These are phyloP conservation scores for Gymnogyps californianus DNA, from an alignment of 2,113 vertebrate species.

Conservation along the genomic window DNA sequence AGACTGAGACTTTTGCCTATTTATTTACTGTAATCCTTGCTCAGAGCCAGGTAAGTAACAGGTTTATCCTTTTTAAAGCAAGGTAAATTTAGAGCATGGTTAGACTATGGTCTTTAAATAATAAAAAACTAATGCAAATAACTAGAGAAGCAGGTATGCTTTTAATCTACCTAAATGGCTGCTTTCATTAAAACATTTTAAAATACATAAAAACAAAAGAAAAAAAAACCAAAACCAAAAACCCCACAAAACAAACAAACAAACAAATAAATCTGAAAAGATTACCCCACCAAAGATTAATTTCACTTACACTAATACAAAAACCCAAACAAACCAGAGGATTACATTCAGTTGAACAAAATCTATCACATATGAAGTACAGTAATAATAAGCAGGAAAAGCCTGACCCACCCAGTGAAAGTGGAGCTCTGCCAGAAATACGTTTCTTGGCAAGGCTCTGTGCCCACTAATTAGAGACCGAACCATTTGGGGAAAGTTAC, in stretches of 20 bases:
- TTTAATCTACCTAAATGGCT: not conserved
- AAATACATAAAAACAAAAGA: not conserved
- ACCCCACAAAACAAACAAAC: not conserved
- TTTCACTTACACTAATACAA: not conserved
- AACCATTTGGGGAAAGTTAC: constrained; percentile 52
- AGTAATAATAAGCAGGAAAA: not conserved
- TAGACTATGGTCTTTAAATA: not conserved
- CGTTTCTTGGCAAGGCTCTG: constrained; percentile 47
- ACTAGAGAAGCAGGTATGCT: not conserved
- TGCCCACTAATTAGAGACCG: constrained; percentile 42
- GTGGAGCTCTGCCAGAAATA: constrained; percentile 37
- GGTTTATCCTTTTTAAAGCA: not conserved
- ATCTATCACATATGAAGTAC: not conserved
- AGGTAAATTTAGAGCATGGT: not conserved
- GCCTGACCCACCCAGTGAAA: constrained; percentile 17
- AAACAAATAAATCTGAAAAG: not conserved
- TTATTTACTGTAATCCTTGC: constrained; percentile 22
- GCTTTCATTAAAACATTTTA: not conserved
- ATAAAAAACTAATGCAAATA: not conserved
- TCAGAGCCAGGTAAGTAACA: constrained; percentile 30
- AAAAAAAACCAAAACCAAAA: too few relatives aligned
- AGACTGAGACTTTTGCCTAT: constrained; percentile 9
- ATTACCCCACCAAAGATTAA: not conserved
- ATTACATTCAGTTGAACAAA: not conserved
- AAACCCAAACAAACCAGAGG: not conserved